Conservation (phyloP, 2,888 invertebrate species). For the Neoscelio sp. region DNA sequence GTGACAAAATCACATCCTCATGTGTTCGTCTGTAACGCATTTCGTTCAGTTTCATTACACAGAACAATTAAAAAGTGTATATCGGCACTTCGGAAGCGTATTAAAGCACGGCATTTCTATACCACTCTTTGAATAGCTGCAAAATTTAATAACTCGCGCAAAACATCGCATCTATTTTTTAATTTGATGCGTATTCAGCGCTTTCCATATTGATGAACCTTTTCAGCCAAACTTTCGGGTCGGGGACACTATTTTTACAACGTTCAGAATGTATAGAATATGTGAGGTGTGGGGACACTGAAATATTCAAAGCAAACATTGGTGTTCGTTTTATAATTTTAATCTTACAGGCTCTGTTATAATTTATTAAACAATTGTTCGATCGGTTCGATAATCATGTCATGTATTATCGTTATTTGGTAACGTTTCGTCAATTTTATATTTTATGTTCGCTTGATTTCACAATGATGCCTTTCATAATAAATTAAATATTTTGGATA, state of each 20-base stretch:
- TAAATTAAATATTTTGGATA: no score
- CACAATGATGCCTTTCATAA: no score
- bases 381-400: constrained; percentile 16
- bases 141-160: constrained; percentile 44
- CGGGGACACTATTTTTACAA: constrained; percentile 47
- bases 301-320: constrained; percentile 44
- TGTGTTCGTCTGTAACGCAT: not conserved
- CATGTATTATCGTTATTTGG: no score
- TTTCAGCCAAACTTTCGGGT: constrained; percentile 36
- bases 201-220: constrained; percentile 50
- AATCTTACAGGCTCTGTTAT: constrained; percentile 43
- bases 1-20: constrained; percentile 2
- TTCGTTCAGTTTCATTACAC: constrained; percentile 6
- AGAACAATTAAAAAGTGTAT: not conserved
- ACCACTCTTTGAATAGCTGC: constrained; percentile 7
- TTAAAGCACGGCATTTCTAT: constrained; percentile 4
- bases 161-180: constrained; percentile 42
- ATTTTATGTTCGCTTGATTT: no score
- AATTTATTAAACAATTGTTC: constrained; percentile 27
- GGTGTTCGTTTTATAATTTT: constrained; percentile 41
- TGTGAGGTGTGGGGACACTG: constrained; percentile 40
- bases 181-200: constrained; percentile 41
- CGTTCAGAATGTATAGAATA: constrained; percentile 61
- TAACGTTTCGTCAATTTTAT: no score
- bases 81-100: constrained; percentile 1